Evolutionary conservation across 2,888 invertebrate species (phyloP), one percentile per base, ranked within the genome.

Genomic region (Odontocerum albicorne): DNA sequence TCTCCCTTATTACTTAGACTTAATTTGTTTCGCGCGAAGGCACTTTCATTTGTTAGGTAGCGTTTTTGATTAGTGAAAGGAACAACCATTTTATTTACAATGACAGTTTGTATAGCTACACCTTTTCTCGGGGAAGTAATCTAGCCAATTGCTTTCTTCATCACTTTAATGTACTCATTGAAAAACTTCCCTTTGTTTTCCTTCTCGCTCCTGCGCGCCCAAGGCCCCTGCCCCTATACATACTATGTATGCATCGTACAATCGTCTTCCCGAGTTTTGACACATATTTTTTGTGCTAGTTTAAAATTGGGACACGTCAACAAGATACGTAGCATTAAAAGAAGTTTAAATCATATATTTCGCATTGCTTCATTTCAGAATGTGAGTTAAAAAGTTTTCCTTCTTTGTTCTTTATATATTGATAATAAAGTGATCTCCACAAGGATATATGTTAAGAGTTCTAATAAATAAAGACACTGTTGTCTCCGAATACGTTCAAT

Each of bases 1-100:
- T 31, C 55, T 51, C 54, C 54, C 50, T 60, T 60, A 56, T 60
- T 60, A 56, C 59, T 53, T 57, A 54, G 56, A 54, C 46, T 57
- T 53, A 54, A 57, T 60, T 53, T 50, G 59, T 57, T 50, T 47
- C 54, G 42, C 46, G 56, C 45, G 50, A 54, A 60, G 51, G 59
- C 59, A 57, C 59, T 57, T 60, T 46, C 56, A 59, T 59, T 59
- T 56, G 52, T 45, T 45, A 12, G 45, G 16, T 58, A 58, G 52
- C 52, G 55, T 58, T 58, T 58, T 58, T 58, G 58, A 58, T 58
- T 58, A 58, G 58, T 55, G 47, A 40, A 52, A 44, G 45, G 52
- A 43, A 35, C 38, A 36, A 10, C 43, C 36, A 40, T 39, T 49
- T 49, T 49, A 49, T 50, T 42, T 21, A 40, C 50, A 50, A 17